Conservation (phyloP, 2,797 vertebrate genomes). For the Odontamblyopus lacepedii region DNA sequence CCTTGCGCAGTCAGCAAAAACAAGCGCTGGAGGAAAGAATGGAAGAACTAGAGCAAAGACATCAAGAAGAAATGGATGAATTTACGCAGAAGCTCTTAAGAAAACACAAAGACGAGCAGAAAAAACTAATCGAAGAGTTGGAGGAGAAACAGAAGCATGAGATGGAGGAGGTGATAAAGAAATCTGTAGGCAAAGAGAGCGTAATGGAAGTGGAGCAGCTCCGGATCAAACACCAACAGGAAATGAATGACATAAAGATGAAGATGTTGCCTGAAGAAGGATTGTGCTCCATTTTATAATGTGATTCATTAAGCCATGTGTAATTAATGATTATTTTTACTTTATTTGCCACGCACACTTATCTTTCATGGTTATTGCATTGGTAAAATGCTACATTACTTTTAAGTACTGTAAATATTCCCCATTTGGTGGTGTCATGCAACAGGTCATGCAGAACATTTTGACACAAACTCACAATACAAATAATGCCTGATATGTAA, state of each 20-base stretch:
- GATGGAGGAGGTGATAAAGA: background rate
- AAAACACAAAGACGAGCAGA: background rate
- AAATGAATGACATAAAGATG: constrained; percentile 9
- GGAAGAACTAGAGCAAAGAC: background rate
- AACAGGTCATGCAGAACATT: background rate
- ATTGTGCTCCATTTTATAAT: background rate
- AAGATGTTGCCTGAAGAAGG: constrained; percentile 2
- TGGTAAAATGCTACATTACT: background rate
- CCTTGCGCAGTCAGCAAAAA: background rate
- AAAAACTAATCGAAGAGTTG: background rate
- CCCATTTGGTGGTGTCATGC: background rate
- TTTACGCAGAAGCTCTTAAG: background rate
- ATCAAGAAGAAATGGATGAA: background rate
- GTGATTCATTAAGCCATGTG: background rate
- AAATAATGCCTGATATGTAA: too few relatives aligned
- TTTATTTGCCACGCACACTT: too few relatives aligned
- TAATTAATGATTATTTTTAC: too few relatives aligned
- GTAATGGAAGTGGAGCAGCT: background rate
- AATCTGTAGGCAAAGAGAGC: background rate
- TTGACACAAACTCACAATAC: too few relatives aligned
- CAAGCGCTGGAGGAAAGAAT: too few relatives aligned
- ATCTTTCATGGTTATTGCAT: too few relatives aligned
- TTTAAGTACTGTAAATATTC: background rate
- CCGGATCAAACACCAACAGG: background rate
- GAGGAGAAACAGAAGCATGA: background rate